Evolutionary conservation across 2,888 invertebrate genomes (phyloP), one percentile per base, ranked within the genome.

Genomic region (Pristionchus exspectatus): DNA sequence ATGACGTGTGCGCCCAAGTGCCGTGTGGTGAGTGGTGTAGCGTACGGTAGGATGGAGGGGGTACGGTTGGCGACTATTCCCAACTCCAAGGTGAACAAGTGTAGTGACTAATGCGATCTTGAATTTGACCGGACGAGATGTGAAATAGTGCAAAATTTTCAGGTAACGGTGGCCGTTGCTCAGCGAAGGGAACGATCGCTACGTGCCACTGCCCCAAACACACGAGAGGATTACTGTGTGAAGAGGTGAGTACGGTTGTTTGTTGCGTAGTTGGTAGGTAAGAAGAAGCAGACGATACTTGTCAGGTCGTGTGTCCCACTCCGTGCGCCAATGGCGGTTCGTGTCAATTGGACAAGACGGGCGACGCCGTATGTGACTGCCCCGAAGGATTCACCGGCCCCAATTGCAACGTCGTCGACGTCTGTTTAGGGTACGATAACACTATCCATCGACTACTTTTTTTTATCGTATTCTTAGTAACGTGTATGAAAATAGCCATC

Each of bases 381-480:
- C 90, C 92, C 38, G 92, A 93, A 87, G 94, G 94, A 69, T 94
- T 94, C 91, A 92, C 93, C 77, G 94, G 94, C 38, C 90, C 91
- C 89, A 94, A 94, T 90, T 94, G 94, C 91, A 94, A 94, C 88
- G 92, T 94, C 72, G 91, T 93, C 56, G 94, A 94, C 91, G 92
- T 93, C 50, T 94, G 94, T 90, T 90, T 93, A 14, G 92, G 93
- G 94, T 94, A 89, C 89, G 92, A 7, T 24, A 56, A 16, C 33
- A 3, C 30, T 21, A 69, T 69, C 27, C 24, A 69, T 27, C 27
- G 69, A 69, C 12, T 69, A 27, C 69, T 27, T 5, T 0, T 27
- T 24, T 21, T 7, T 12, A 50, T 10, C 44, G 44, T 50, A 5
- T 44, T n/a, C n/a, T n/a, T n/a, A n/a, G n/a, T n/a, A n/a, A n/a